Base-by-base conservation (phyloP, 2,797 vertebrate genomes). In the Ctenosaura bakeri region DNA sequence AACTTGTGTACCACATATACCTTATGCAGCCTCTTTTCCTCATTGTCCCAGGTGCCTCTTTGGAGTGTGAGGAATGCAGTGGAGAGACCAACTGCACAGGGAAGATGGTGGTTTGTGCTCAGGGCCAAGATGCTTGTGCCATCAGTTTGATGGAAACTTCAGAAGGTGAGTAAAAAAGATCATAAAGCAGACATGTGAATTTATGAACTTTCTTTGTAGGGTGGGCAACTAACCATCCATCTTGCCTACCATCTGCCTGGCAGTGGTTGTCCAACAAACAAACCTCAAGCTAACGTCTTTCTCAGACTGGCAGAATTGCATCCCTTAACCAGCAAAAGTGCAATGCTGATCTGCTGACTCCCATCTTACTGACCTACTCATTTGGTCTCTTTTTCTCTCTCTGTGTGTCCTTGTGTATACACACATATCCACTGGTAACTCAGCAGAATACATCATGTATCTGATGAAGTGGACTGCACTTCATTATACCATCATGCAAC, bases 21-120 rank as follows among this genome's bases (percentile, higher is more conserved):
- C 26, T 32, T 24, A 32, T 50, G 26, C 12, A 52, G 42, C 74
- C 18, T 4, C 26, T 52, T 1, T 2, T 38, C 10, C 6, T 52
- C 29, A 3, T 6, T 69, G 26, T 50, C 18, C 42, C 42, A 85
- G 83, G 64, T n/a, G 9, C 59, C 18, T 22, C 42, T 5, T 10
- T 85, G 16, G 1, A 46, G 16, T 85, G 64, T 32, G 64, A n/a
- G 2, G 6, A 1, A 0, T 85, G 83, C 29, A 7, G 13, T 5
- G 42, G 29, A 6, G 8, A 1, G 6, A 22, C 29, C 29, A 85
- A 16, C 42, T 71, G 83, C 64, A 50, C 42, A 6, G 2, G 16
- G 29, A 0, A 13, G 18, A 22, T 6, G 18, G 1, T 20, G 29
- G 0, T 1, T 20, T 85, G 83, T 69, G 42, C 64, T 5, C 0